Conservation (phyloP, 2,888 invertebrate genomes). For the Smittia sp. region DNA sequence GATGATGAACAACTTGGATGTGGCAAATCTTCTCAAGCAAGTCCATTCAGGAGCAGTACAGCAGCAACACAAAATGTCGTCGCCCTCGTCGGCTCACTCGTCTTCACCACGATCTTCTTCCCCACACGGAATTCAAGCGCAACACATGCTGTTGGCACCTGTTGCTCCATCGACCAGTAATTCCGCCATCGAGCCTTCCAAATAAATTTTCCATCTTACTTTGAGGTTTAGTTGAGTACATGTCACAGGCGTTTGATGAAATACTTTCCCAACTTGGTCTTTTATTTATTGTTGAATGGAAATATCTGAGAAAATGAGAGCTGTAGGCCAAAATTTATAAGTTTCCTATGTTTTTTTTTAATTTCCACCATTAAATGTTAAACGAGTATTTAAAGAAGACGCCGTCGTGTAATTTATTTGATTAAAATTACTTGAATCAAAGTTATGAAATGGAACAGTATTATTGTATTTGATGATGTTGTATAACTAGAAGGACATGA, state of each 20-base stretch:
- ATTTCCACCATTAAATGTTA: too few species aligned
- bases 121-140: background rate
- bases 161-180: constrained; percentile 29
- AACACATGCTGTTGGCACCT: constrained; percentile 8
- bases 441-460: background rate
- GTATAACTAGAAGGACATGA: background rate
- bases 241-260: background rate
- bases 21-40: constrained; percentile 22
- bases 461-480: background rate
- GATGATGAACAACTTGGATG: constrained; percentile 38
- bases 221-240: background rate
- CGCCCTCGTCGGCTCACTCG: constrained; percentile 22
- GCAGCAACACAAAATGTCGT: constrained; percentile 18
- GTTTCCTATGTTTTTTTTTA: background rate
- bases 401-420: too few species aligned
- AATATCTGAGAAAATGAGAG: too few species aligned
- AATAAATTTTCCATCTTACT: background rate
- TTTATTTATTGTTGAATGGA: background rate
- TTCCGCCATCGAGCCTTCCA: background rate
- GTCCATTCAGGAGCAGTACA: constrained; percentile 17
- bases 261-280: background rate
- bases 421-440: background rate
- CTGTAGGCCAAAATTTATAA: background rate
- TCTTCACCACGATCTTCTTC: background rate
- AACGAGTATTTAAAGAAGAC: too few species aligned